These are phyloP conservation scores for Drosophila subquinaria DNA, from an alignment of 2,888 invertebrate species.

Conservation along the genomic window DNA sequence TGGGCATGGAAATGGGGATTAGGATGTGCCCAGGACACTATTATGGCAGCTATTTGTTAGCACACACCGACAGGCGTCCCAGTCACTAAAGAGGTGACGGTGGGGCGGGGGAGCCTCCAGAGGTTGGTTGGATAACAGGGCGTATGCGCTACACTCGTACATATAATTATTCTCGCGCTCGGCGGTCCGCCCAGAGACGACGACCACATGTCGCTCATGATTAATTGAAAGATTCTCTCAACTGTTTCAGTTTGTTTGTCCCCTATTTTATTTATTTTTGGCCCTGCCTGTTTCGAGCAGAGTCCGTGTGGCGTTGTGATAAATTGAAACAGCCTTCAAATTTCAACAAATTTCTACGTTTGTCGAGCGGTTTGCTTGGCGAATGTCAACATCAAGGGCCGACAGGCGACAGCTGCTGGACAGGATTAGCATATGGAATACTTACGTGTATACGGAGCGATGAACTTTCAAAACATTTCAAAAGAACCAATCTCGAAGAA, in stretches of 20 bases:
- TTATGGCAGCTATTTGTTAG: constrained; percentile 77
- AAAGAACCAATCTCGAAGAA: constrained; percentile 2
- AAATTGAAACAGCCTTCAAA: constrained; percentile 64
- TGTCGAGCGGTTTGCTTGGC: constrained; percentile 51
- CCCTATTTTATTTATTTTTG: constrained; percentile 39
- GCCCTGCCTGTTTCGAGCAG: constrained; percentile 21
- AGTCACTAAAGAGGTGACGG: neutral
- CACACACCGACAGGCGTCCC: constrained; percentile 31
- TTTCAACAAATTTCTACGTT: constrained; percentile 58
- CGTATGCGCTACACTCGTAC: constrained; percentile 67
- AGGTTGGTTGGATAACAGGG: constrained; percentile 42
- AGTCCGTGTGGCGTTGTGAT: constrained; percentile 59
- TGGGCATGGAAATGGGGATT: neutral
- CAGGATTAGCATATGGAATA: constrained; percentile 48
- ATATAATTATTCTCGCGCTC: constrained; percentile 74
- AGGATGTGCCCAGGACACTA: constrained; percentile 56
- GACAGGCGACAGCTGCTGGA: constrained; percentile 35
- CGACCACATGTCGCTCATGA: constrained; percentile 78
- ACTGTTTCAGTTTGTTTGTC: constrained; percentile 55
- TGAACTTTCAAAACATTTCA: constrained; percentile 35
- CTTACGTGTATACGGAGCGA: constrained; percentile 20
- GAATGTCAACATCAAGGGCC: constrained; percentile 46
- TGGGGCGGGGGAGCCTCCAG: constrained; percentile 8
- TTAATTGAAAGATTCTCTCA: constrained; percentile 76
- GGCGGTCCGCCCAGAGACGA: constrained; percentile 64